A percentile compares a stretch with the other conserved stretches of the same genome.
These are phyloP conservation scores for Phoeniculus purpureus DNA, from an alignment of 2,797 vertebrate genomes.

Conservation along the genomic window DNA sequence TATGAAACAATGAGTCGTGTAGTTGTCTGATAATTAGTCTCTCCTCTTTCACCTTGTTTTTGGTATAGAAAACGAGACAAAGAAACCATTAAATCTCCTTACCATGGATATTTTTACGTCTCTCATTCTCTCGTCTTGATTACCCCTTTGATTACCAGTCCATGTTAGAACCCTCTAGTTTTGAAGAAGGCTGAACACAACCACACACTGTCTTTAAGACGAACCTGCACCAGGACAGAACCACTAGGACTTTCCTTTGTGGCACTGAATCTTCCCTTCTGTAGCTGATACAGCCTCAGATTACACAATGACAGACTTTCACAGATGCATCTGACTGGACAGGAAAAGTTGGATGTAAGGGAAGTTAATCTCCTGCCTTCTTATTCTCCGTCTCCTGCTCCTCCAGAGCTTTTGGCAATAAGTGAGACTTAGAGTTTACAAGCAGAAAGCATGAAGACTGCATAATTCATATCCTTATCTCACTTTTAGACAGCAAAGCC, in stretches of 20 bases:
- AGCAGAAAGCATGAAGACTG: not conserved
- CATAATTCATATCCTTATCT: not conserved
- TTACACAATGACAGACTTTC: not conserved
- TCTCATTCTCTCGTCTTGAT: not conserved
- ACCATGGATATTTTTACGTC: not conserved
- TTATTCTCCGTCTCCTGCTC: not conserved
- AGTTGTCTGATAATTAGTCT: not conserved
- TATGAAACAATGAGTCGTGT: not conserved
- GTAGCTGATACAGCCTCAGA: not conserved
- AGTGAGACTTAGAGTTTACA: not conserved
- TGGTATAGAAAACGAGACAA: not conserved
- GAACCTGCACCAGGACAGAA: not conserved
- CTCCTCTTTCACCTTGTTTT: not conserved
- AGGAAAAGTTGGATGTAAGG: not conserved
- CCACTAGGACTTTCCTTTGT: not conserved
- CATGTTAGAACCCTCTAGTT: not conserved
- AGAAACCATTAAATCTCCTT: not conserved
- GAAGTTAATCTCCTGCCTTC: not conserved
- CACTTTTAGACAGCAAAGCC: not conserved
- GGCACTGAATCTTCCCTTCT: not conserved
- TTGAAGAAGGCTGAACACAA: not conserved
- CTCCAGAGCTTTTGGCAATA: not conserved
- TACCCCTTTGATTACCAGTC: not conserved
- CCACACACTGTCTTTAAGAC: not conserved
- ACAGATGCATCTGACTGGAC: not conserved